phyloP scores from a whole-genome alignment of 2,797 vertebrate genomes.

The Periophthalmus magnuspinnatus region DNA sequence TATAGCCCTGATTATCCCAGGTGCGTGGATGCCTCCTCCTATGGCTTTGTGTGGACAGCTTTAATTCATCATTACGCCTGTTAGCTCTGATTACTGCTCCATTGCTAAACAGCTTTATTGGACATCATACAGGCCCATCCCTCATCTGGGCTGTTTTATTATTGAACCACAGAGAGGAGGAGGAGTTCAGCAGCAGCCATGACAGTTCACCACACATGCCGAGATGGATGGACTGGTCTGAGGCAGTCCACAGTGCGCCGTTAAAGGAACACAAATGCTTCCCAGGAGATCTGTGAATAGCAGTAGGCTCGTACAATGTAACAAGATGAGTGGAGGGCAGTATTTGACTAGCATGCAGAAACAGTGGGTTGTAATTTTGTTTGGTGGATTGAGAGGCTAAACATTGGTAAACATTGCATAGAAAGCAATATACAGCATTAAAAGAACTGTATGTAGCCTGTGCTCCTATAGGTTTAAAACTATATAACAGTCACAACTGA shows the following conservation, averaged over 20 bases:
- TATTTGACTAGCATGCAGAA: not conserved
- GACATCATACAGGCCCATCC: conserved; percentile 28
- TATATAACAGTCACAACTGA: no score
- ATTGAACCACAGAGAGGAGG: conserved; percentile 16
- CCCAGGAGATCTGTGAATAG: conserved; percentile 35
- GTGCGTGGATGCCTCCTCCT: conserved; percentile 14
- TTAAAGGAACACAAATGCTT: conserved; percentile 28
- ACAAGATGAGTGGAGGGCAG: conserved; percentile 21
- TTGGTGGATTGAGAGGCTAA: not conserved
- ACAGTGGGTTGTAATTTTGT: not conserved
- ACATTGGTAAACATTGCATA: no score
- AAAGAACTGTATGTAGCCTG: no score
- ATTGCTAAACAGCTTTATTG: conserved; percentile 40
- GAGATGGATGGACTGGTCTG: conserved; percentile 14
- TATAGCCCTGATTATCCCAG: not conserved
- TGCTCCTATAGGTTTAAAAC: no score
- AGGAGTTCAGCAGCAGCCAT: conserved; percentile 30
- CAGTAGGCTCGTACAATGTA: conserved; percentile 24
- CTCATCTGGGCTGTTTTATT: conserved; percentile 33
- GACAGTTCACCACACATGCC: conserved; percentile 19
- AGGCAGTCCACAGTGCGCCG: conserved; percentile 24
- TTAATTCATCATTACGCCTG: conserved; percentile 30
- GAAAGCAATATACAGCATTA: not conserved
- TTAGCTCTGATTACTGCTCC: conserved; percentile 43
- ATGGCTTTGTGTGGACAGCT: conserved; percentile 24